These are phyloP conservation scores for Takifugu flavidus DNA, from an alignment of 2,113 vertebrate species.

Conservation along the genomic window DNA sequence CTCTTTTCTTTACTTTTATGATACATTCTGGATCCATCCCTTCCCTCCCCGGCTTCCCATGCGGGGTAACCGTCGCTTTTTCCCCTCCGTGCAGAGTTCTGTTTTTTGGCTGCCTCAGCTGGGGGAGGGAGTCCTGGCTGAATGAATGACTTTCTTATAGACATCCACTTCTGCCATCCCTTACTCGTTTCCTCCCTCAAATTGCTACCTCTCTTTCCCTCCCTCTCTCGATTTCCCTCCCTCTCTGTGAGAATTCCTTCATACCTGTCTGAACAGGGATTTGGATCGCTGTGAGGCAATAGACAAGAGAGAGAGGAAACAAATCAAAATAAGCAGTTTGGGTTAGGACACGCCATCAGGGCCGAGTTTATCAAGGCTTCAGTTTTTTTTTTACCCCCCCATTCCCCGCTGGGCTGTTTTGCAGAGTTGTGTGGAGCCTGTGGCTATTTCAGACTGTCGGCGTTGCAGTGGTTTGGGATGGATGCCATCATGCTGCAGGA, in stretches of 20 bases:
- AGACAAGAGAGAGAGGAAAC: constrained; percentile 19
- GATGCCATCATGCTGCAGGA: constrained; percentile 93
- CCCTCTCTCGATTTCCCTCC: constrained; percentile 34
- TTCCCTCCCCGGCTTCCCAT: not conserved
- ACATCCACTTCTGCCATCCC: constrained; percentile 58
- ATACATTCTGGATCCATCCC: not conserved
- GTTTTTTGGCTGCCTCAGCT: constrained; percentile 52
- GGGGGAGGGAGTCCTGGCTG: constrained; percentile 54
- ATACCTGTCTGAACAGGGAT: constrained; percentile 74
- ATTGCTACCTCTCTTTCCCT: constrained; percentile 65
- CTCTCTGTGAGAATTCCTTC: constrained; percentile 58
- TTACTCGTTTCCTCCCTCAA: constrained; percentile 69
- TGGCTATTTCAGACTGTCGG: constrained; percentile 56
- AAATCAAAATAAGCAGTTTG: constrained; percentile 19
- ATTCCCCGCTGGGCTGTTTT: constrained; percentile 26
- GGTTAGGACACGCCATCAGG: not conserved
- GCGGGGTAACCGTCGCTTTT: not conserved
- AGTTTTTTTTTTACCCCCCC: constrained; percentile 4
- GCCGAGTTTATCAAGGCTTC: not conserved
- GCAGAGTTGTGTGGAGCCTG: constrained; percentile 31
- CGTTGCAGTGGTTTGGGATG: constrained; percentile 75
- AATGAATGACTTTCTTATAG: constrained; percentile 76
- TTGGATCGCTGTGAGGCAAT: constrained; percentile 37
- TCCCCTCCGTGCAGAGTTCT: constrained; percentile 40
- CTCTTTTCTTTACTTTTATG: constrained; percentile 2